phyloP scores from a whole-genome alignment of 2,113 vertebrate genomes.

The Peromyscus californicus region DNA sequence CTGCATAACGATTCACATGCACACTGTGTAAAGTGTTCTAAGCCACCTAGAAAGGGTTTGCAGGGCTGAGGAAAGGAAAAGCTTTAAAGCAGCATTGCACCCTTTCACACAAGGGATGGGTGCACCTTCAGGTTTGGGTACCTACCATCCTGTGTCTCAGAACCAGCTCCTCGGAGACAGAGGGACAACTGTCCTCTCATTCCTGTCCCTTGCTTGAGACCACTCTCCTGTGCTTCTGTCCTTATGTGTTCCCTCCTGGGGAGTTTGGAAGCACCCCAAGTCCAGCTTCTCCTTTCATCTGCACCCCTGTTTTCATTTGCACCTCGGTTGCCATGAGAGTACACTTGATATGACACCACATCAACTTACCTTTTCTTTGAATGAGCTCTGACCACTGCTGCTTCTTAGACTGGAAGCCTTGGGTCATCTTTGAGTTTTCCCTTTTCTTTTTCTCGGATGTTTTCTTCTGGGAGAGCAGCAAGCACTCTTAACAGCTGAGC shows the following conservation, averaged over 20 bases:
- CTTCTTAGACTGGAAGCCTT: background rate
- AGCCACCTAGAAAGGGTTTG: background rate
- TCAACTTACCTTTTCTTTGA: background rate
- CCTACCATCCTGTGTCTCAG: background rate
- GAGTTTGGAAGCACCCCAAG: background rate
- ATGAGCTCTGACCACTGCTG: background rate
- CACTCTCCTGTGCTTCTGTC: background rate
- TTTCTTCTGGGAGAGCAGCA: background rate
- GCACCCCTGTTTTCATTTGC: background rate
- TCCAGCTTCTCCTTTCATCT: background rate
- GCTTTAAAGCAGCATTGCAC: background rate
- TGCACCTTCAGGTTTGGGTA: background rate
- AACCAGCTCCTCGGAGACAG: background rate
- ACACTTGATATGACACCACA: background rate
- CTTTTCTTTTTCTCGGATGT: too few species aligned
- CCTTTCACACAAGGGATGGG: background rate
- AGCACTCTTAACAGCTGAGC: background rate
- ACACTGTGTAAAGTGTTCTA: background rate
- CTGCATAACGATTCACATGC: background rate
- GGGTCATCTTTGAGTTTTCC: background rate
- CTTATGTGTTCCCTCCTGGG: background rate
- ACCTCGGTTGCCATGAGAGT: background rate
- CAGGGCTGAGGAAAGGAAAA: background rate
- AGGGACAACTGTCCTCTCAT: background rate
- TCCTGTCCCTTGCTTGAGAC: background rate